These are phyloP conservation scores for Eupithecia exiguata DNA, from an alignment of 2,888 invertebrate genomes.

Conservation along the genomic window DNA sequence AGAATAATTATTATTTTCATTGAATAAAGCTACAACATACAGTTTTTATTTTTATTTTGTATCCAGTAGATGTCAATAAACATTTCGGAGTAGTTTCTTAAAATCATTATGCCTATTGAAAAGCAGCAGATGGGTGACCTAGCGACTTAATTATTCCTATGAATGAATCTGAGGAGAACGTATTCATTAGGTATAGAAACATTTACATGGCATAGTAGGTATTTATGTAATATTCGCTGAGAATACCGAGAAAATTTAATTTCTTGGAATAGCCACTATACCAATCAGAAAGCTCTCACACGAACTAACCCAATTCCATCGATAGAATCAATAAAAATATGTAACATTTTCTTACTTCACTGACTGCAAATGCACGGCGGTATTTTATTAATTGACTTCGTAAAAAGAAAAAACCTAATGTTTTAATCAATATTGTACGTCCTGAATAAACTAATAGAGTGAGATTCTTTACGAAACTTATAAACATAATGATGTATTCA, in stretches of 20 bases:
- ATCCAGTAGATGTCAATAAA: no score
- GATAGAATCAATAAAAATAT: slow-evolving; percentile 21
- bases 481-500: no score
- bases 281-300: slow-evolving; percentile 3
- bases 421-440: no score
- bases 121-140: not conserved
- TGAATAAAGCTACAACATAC: no score
- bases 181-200: not conserved
- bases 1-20: no score
- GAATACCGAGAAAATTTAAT: not conserved
- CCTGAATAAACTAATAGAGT: no score
- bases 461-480: no score
- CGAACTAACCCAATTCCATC: slow-evolving; percentile 25
- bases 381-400: not conserved
- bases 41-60: no score
- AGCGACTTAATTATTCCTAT: not conserved
- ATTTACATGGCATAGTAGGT: not conserved
- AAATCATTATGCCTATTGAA: no score
- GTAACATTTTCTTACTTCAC: slow-evolving; percentile 16
- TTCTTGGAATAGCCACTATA: not conserved
- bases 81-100: no score
- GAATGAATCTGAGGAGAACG: not conserved
- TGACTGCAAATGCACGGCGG: slow-evolving; percentile 11
- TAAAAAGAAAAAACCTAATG: not conserved
- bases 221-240: not conserved